Evolutionary conservation across 2,888 invertebrate species (phyloP).

Genomic region (Teleiodes luculella): DNA sequence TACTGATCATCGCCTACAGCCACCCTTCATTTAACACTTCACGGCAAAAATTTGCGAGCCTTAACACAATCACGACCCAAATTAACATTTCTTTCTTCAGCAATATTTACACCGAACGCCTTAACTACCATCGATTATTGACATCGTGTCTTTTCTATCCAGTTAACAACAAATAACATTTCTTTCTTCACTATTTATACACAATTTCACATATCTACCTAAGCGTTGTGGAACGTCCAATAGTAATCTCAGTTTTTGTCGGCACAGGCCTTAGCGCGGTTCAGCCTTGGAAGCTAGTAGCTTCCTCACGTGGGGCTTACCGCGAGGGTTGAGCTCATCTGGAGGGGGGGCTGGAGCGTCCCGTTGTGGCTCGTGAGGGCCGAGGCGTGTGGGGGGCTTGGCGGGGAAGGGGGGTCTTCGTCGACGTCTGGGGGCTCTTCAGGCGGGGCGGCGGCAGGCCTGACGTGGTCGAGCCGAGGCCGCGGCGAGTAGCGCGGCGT

Average conservation of each 20-base stretch:
- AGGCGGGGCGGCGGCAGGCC: slow-evolving; percentile 70
- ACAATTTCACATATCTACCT: slow-evolving; percentile 70
- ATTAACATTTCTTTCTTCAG: slow-evolving; percentile 53
- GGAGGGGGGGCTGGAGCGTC: too few relatives aligned
- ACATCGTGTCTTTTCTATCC: slow-evolving; percentile 55
- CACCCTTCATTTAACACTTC: slow-evolving; percentile 11
- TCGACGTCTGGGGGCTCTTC: slow-evolving; percentile 65
- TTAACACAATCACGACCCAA: slow-evolving; percentile 19
- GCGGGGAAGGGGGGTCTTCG: slow-evolving; percentile 56
- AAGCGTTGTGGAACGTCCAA: slow-evolving; percentile 45
- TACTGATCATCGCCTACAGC: slow-evolving; percentile 17
- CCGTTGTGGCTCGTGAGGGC: neutral
- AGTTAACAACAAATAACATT: slow-evolving; percentile 70
- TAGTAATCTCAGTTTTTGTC: slow-evolving; percentile 36
- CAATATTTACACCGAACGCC: slow-evolving; percentile 24
- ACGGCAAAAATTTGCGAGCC: neutral
- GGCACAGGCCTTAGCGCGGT: slow-evolving; percentile 16
- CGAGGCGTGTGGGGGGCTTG: slow-evolving; percentile 21
- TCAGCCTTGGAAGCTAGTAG: too few relatives aligned
- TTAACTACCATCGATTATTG: slow-evolving; percentile 47
- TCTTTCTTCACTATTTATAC: slow-evolving; percentile 57
- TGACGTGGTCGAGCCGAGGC: slow-evolving; percentile 66
- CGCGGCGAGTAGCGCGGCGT: slow-evolving; percentile 76
- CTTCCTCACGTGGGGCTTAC: slow-evolving; percentile 48
- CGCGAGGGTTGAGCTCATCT: slow-evolving; percentile 21